Evolutionary conservation across 2,113 vertebrate genomes (phyloP).

Genomic region (Dendrocopos noguchii): DNA sequence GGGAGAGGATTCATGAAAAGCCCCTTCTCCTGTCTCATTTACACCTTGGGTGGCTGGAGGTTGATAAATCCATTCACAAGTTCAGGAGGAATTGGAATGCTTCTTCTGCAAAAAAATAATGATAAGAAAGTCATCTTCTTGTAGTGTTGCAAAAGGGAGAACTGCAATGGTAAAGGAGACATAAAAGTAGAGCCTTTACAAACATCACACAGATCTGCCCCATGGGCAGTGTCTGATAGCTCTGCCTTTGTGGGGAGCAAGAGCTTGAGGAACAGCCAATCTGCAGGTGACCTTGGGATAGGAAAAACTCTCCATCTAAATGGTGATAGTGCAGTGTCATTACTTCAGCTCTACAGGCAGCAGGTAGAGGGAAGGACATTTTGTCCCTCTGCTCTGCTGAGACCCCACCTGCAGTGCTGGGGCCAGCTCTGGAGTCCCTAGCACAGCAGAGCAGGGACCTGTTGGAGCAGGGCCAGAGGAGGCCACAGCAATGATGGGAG

Average conservation of each 20-base stretch:
- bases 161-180: accelerated
- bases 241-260: not conserved
- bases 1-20: not conserved
- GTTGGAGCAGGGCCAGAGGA: too few relatives aligned
- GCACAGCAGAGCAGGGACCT: too few relatives aligned
- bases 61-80: conserved; percentile 57
- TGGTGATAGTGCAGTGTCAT: accelerated
- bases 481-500: too few relatives aligned
- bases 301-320: not conserved
- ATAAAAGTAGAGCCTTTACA: not conserved
- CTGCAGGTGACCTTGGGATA: not conserved
- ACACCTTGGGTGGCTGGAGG: conserved; percentile 29
- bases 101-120: conserved; percentile 10
- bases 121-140: not conserved
- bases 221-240: accelerated
- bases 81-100: conserved; percentile 47
- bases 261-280: not conserved
- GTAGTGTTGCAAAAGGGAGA: not conserved
- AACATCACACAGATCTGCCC: not conserved
- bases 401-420: too few relatives aligned
- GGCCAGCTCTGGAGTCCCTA: too few relatives aligned
- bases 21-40: conserved; percentile 41
- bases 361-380: too few relatives aligned
- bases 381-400: too few relatives aligned
- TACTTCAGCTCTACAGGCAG: too few relatives aligned